Base-by-base conservation (phyloP, 2,113 vertebrate species). In the Caracal caracal region DNA sequence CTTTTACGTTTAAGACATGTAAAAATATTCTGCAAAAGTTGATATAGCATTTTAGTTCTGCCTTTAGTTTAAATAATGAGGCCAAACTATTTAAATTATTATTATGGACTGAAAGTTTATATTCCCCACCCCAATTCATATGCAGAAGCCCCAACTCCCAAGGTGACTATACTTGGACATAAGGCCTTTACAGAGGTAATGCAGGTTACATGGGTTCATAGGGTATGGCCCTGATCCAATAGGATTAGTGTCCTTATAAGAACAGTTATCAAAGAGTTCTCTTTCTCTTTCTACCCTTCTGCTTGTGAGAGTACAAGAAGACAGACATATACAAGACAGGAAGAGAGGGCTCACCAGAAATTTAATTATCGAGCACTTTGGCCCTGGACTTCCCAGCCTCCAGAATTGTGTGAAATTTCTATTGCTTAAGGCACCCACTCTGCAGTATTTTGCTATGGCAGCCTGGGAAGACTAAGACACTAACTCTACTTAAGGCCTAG, bases 401-500 rank as follows among this genome's bases (percentile, higher is more conserved):
- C 68, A 82, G 16, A 84, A 94, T n/a, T 66, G 16, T 65, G 61
- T 73, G 61, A 73, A 95, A 53, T 37, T 78, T 53, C 56, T 53
- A 22, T 24, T 88, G 19, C 33, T 56, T 76, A 78, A n/a, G 33
- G 8, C 17, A 88, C 30, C 12, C 13, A 43, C 5, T 40, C 28
- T 53, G 8, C 47, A 19, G 30, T 59, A 68, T 56, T 95, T 28
- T 63, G 70, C 51, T 35, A 89, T 4, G 56, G 78, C 16, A 68
- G 6, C 49, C 35, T 63, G 5, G 59, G 33, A 1, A 68, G 37
- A 65, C 33, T 76, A 71, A 89, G 56, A 80, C n/a, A 70, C 68
- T n/a, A 71, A 92, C 49, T 83, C 94, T 87, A 85, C n/a, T 20
- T 90, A 89, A 88, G 35, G 5, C 81, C 43, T 86, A 80, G 49